Base-by-base conservation (phyloP, 2,797 vertebrate genomes). In the Chelidonichthys spinosus region DNA sequence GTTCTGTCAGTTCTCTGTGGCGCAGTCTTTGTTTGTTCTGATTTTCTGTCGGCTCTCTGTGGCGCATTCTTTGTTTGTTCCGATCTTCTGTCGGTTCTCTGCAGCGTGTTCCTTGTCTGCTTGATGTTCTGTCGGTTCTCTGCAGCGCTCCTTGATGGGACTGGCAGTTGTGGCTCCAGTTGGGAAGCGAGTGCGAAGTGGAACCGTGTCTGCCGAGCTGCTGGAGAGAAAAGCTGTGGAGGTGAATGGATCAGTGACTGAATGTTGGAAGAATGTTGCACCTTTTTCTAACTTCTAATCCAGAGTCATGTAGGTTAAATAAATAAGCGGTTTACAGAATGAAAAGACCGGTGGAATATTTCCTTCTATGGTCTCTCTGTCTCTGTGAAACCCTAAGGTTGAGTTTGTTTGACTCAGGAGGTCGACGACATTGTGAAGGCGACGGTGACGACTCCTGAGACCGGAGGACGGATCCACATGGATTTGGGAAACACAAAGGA, bases 101-200 rank as follows among this genome's bases (percentile, higher is more conserved):
- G 46, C 46, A 17, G 44, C 15, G 25, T 25, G 25, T 56, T 63
- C 2, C 7, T 32, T 11, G 6, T 35, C 6, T 59, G 8, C 42
- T 59, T 69, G 33, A 59, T 11, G 25, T 33, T 33, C 25, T 33
- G 13, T 53, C 14, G 58, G 47, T 54, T 63, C 18, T 35, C 37
- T 72, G 63, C 80, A 96, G 96, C 93, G 92, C 2, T 90, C 93
- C 0, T 96, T 95, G 0, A 87, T 96, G 91, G 94, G 92, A 2
- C 92, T 89, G 6, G 74, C 69, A 32, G 69, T 87, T 0, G 87
- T 90, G 3, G 81, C 84, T 0, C 50, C 85, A 0, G 46, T 83
- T 5, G 78, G 77, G 69, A 95, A 92, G 79, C 84, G 92, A 13
- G 85, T 80, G 2, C 82, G 92, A 72, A 72, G 90, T 5, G 74